A percentile compares a stretch with the other conserved stretches of the same genome.
These are phyloP conservation scores for Neotoma lepida DNA, from an alignment of 2,113 vertebrate species.

Conservation along the genomic window DNA sequence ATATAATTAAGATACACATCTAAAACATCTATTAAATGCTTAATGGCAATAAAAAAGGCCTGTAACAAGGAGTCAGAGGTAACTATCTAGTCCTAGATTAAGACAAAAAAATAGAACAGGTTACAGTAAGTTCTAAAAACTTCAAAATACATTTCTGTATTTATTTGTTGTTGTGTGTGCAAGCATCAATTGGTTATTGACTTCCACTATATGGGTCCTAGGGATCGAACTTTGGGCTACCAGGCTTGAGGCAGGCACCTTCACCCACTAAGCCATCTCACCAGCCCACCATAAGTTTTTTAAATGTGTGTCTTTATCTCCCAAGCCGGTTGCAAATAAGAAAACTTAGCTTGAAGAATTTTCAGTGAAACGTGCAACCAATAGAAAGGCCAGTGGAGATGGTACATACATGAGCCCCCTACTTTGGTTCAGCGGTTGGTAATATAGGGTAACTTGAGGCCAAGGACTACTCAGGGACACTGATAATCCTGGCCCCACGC, in stretches of 20 bases:
- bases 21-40: neutral
- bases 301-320: neutral
- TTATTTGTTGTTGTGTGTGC: neutral
- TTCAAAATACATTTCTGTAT: neutral
- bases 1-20: neutral
- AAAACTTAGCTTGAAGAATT: neutral
- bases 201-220: neutral
- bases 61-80: neutral
- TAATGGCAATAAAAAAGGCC: neutral
- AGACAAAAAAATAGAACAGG: conserved; percentile 15
- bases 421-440: neutral
- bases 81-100: neutral
- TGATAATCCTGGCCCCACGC: neutral
- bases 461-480: neutral
- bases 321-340: neutral
- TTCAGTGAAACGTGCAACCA: neutral
- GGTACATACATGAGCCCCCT: neutral
- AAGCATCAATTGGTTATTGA: neutral
- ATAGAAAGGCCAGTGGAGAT: neutral
- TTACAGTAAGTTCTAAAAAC: neutral
- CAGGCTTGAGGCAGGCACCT: neutral
- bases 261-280: neutral
- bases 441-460: neutral
- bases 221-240: neutral
- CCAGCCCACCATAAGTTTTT: neutral